These are phyloP conservation scores for Pampusana beccarii DNA, from an alignment of 2,113 vertebrate genomes.

Conservation along the genomic window DNA sequence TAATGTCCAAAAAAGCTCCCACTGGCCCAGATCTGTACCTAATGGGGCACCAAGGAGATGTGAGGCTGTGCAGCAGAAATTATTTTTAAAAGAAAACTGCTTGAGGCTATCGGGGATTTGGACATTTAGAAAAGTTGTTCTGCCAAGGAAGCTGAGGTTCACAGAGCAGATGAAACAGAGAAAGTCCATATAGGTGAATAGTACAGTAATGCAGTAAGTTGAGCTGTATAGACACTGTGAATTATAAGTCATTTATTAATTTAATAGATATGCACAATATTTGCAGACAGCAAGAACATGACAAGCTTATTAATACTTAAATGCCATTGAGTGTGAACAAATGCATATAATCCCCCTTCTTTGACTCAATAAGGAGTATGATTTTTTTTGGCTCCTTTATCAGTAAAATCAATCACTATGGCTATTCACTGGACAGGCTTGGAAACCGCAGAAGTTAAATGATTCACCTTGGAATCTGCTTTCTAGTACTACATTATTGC, in stretches of 20 bases:
- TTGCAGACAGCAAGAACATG: not conserved
- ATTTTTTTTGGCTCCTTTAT: not conserved
- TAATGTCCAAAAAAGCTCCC: not conserved
- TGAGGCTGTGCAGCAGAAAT: not conserved
- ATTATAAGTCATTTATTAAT: not conserved
- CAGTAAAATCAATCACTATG: not conserved
- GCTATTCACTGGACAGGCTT: not conserved
- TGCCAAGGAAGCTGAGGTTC: not conserved
- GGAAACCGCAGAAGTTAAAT: not conserved
- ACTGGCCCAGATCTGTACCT: not conserved
- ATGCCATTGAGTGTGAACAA: not conserved
- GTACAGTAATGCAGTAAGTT: not conserved
- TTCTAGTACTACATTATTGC: not conserved
- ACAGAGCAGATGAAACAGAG: not conserved
- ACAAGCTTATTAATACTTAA: slow-evolving; percentile 30
- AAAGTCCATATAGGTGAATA: not conserved
- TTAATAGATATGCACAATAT: not conserved
- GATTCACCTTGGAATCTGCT: not conserved
- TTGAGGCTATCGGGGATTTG: not conserved
- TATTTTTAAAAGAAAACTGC: not conserved
- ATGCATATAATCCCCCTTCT: not conserved
- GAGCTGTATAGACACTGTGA: not conserved
- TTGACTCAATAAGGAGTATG: not conserved
- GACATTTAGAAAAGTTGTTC: not conserved
- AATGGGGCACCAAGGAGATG: not conserved